Conservation (phyloP, 2,888 invertebrate genomes). For the Myopa tessellatipennis region DNA sequence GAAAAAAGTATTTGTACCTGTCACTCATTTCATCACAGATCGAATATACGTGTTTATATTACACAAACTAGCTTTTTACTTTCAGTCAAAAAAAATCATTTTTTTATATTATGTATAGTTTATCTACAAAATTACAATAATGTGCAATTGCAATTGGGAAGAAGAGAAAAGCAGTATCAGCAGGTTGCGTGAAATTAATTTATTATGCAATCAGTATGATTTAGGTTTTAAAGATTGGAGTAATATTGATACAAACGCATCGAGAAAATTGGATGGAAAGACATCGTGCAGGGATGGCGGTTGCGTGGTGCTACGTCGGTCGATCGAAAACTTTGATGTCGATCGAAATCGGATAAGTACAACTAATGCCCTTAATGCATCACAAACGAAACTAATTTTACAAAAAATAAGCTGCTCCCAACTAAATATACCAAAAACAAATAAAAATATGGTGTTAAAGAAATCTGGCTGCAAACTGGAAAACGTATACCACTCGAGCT, state of each 20-base stretch:
- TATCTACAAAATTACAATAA: constrained; percentile 17
- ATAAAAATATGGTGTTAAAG: too few species aligned
- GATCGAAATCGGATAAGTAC: too few species aligned
- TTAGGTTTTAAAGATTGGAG: not conserved
- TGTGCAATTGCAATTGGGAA: not conserved
- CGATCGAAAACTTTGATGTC: too few species aligned
- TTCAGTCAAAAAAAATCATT: not conserved
- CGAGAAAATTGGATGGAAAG: not conserved
- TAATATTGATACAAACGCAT: not conserved
- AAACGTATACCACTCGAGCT: too few species aligned
- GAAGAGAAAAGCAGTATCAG: not conserved
- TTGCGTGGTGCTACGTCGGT: too few species aligned
- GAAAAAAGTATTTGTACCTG: not conserved
- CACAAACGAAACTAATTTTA: too few species aligned
- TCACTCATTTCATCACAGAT: not conserved
- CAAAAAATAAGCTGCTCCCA: too few species aligned
- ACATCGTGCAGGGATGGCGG: not conserved
- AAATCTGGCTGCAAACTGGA: too few species aligned
- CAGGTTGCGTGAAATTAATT: not conserved
- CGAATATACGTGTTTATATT: not conserved
- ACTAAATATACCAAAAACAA: too few species aligned
- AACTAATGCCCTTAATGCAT: too few species aligned
- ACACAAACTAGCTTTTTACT: not conserved
- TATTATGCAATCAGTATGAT: not conserved
- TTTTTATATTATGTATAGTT: not conserved